Percentiles rank a stretch among this genome's conserved stretches.
phyloP scores from a whole-genome alignment of 1,140 invertebrate genomes.

The Caenorhabditis inopinata region DNA sequence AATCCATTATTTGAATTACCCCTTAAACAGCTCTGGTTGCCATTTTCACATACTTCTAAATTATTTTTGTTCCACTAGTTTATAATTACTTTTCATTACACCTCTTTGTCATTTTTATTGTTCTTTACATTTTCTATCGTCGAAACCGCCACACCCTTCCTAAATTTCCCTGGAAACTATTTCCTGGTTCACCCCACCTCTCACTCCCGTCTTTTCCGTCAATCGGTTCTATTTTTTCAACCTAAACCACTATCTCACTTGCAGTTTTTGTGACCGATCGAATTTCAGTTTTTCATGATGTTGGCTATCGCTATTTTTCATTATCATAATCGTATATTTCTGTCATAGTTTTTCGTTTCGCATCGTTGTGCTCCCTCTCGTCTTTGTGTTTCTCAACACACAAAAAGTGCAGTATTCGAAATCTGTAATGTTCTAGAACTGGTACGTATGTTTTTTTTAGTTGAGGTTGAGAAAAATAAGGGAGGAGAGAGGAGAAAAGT shows the following conservation, averaged over 20 bases:
- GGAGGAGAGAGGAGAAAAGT: no score
- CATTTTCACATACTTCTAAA: no score
- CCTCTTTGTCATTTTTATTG: background rate
- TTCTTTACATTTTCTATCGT: background rate
- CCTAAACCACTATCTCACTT: no score
- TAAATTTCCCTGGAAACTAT: background rate
- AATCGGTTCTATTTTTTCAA: background rate
- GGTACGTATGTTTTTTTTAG: no score
- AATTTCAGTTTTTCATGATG: background rate
- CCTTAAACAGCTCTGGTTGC: no score
- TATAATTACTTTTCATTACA: background rate
- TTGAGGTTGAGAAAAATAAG: no score
- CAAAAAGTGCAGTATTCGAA: background rate
- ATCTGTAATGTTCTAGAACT: background rate
- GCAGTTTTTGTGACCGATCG: no score
- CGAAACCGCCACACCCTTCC: background rate
- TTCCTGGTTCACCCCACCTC: background rate
- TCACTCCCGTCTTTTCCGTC: no score
- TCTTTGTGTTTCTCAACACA: background rate
- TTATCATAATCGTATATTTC: constrained; percentile 7
- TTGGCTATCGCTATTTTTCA: constrained; percentile 1
- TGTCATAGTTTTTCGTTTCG: constrained; percentile 5
- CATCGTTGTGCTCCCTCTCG: background rate
- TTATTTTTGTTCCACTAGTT: no score
- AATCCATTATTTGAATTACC: no score